Conservation (phyloP, 1,140 invertebrate genomes). For the Drosophila lacertosa region DNA sequence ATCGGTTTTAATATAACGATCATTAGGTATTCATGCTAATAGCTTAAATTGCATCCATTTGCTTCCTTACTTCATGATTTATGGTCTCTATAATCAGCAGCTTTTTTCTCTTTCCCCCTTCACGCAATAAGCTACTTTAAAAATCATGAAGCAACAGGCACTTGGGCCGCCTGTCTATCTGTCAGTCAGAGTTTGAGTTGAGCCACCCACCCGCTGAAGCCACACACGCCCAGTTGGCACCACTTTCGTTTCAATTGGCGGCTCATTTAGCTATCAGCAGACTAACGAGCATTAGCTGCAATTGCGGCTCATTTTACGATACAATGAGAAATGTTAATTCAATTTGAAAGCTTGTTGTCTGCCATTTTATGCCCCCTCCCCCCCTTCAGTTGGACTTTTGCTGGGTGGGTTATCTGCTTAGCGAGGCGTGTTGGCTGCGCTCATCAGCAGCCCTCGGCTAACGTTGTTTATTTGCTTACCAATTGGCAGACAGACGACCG, state of each 20-base stretch:
- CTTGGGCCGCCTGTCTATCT: background rate
- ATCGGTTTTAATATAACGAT: too few species aligned
- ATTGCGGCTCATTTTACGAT: constrained; percentile 60
- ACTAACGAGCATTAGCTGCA: constrained; percentile 64
- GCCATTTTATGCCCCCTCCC: constrained; percentile 6
- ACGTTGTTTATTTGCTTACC: constrained; percentile 75
- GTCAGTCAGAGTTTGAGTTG: background rate
- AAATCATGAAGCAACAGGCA: constrained; percentile 20
- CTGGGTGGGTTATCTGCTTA: constrained; percentile 25
- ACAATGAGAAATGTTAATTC: constrained; percentile 55
- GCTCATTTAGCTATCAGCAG: constrained; percentile 31
- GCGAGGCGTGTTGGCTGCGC: constrained; percentile 34
- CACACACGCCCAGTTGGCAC: constrained; percentile 10
- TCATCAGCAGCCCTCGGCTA: constrained; percentile 18
- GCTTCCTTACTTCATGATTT: too few species aligned
- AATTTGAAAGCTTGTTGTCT: constrained; percentile 46
- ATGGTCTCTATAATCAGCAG: too few species aligned
- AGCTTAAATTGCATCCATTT: too few species aligned
- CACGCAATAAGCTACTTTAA: background rate
- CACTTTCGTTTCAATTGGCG: constrained; percentile 45
- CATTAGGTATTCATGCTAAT: too few species aligned
- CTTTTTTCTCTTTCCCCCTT: background rate
- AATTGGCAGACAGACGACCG: constrained; percentile 68
- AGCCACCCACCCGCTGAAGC: constrained; percentile 19
- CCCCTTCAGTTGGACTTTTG: constrained; percentile 1